Percentiles rank a stretch among this genome's conserved stretches.
Conservation (phyloP, 1,140 invertebrate species). For the Antheraea mylitta region DNA sequence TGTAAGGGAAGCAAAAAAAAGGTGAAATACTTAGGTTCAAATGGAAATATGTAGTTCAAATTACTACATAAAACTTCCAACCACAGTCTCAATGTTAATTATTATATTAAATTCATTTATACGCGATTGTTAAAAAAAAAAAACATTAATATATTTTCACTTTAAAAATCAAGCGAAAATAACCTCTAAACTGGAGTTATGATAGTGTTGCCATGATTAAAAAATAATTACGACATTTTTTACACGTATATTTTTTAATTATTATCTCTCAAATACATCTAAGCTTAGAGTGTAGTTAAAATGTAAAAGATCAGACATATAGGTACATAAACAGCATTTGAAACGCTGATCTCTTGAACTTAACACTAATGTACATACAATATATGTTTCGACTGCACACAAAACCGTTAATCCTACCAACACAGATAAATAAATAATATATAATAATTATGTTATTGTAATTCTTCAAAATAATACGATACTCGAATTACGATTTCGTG, state of each 20-base stretch:
- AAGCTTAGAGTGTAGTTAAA: not conserved
- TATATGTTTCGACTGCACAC: not conserved
- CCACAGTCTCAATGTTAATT: no score
- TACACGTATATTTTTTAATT: not conserved
- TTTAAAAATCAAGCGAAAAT: no score
- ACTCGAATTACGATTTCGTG: not conserved
- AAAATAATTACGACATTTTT: not conserved
- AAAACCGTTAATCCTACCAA: not conserved
- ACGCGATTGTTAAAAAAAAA: no score
- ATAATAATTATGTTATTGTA: not conserved
- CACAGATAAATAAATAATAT: not conserved
- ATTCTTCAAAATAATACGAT: not conserved
- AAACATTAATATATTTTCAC: no score
- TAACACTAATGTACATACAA: not conserved
- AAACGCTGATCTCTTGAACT: not conserved
- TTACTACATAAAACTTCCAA: no score
- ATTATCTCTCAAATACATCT: slow-evolving; percentile 2
- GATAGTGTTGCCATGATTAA: not conserved
- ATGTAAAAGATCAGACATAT: not conserved
- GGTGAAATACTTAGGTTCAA: no score
- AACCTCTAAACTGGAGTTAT: not conserved
- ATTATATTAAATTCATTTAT: no score
- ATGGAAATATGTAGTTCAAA: no score
- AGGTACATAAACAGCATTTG: not conserved
- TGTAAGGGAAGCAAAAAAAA: no score